Percentiles rank a stretch among this genome's conserved stretches.
Evolutionary conservation across 2,888 invertebrate genomes (phyloP).

Genomic region (Orthosia cruda): DNA sequence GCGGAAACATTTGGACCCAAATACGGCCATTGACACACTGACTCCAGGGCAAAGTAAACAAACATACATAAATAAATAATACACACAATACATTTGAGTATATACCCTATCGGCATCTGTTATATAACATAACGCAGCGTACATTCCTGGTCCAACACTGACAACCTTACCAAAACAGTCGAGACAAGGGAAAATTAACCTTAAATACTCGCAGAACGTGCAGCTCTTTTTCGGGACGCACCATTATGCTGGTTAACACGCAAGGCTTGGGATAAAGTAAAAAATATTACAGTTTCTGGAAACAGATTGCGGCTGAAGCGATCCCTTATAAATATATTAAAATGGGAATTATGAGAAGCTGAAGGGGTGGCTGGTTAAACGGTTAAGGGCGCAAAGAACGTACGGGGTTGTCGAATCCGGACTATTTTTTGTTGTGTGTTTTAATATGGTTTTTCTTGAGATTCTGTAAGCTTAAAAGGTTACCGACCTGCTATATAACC

Average conservation of each 20-base stretch:
- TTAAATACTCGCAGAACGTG: not conserved
- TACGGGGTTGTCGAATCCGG: conserved; percentile 17
- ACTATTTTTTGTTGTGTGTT: conserved; percentile 15
- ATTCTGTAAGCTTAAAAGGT: not conserved
- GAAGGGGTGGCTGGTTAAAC: conserved; percentile 38
- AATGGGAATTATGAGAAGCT: conserved; percentile 57
- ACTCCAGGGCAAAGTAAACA: conserved; percentile 38
- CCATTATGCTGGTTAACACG: conserved; percentile 11
- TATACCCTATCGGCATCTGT: conserved; percentile 26
- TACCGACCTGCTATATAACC: not conserved
- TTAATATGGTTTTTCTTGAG: not conserved
- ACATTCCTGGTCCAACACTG: conserved; percentile 40
- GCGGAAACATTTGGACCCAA: not conserved
- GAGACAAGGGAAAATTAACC: not conserved
- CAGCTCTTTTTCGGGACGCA: not conserved
- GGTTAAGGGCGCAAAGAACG: conserved; percentile 33
- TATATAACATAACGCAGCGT: conserved; percentile 25
- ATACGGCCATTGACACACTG: conserved; percentile 50
- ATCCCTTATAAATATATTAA: conserved; percentile 67
- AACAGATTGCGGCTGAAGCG: conserved; percentile 61
- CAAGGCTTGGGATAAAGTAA: conserved; percentile 41
- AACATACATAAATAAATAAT: conserved; percentile 41
- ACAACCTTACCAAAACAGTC: conserved; percentile 12
- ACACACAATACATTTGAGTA: no score
- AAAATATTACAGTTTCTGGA: conserved; percentile 64